Evolutionary conservation across 2,797 vertebrate species (phyloP), one percentile per base, ranked within the genome.

Genomic region (Pelochelys cantorii): DNA sequence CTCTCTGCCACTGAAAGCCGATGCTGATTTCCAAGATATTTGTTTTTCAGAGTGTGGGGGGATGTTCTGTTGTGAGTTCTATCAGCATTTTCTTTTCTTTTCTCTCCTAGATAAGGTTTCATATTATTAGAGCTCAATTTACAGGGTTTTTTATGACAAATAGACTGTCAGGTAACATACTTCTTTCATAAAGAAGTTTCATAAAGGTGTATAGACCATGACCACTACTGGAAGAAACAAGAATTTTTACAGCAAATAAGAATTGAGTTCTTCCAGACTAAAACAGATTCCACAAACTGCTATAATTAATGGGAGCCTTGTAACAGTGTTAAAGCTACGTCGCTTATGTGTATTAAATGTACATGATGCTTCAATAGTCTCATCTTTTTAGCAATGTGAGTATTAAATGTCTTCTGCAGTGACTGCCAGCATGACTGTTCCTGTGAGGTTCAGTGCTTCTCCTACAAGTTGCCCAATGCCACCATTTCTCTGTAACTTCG

Each of bases 321-420:
- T 89, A 89, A 88, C 62, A 89, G 68, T 81, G 87, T 92, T 93
- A 85, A 93, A 85, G 94, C 89, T 89, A 91, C 88, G 88, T 88
- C 85, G 78, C 53, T 84, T 82, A 92, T 83, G 53, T 85, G 83
- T 55, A 86, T 91, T 95, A 87, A 95, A 90, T 83, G 90, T 91
- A 94, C 84, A 84, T 78, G 85, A 71, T 74, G 31, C 86, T 89
- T 88, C 65, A 86, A 78, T n/a, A 37, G 12, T 20, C 53, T 54
- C 25, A 48, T 27, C 53, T 57, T 71, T 57, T 62, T 27, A 53
- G 31, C 34, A 52, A 4, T 52, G 27, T 77, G 60, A 15, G 53
- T 54, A 54, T 29, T 77, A 57, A 48, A 54, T 53, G 37, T 7
- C 22, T 34, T 48, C 27, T 37, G 34, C 59, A 79, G 27, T 37